A percentile compares a stretch with the other conserved stretches of the same genome.
Evolutionary conservation across 2,888 invertebrate genomes (phyloP).

Genomic region (Archips xylosteana): DNA sequence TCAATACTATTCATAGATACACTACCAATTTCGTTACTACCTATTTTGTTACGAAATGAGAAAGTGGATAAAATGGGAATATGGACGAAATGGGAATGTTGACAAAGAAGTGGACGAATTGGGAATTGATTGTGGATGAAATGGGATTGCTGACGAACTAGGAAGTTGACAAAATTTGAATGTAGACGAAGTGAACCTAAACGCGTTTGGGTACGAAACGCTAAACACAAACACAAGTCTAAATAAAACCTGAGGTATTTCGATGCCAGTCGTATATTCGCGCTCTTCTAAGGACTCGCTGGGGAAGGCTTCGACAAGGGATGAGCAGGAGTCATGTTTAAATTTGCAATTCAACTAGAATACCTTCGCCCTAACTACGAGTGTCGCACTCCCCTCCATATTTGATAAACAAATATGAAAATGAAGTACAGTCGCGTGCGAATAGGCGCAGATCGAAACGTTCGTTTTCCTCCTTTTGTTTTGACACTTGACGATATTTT

Average conservation of each 20-base stretch:
- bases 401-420: constrained; percentile 50
- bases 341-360: constrained; percentile 71
- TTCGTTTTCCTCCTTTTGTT: constrained; percentile 26
- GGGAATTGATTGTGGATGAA: too few relatives aligned
- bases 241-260: constrained; percentile 41
- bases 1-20: too few relatives aligned
- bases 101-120: too few relatives aligned
- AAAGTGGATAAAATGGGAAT: too few relatives aligned
- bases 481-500: constrained; percentile 30
- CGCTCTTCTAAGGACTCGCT: constrained; percentile 43
- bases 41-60: too few relatives aligned
- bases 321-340: constrained; percentile 61
- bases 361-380: constrained; percentile 56
- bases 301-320: constrained; percentile 41
- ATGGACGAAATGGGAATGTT: too few relatives aligned
- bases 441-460: constrained; percentile 8
- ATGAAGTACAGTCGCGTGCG: constrained; percentile 36
- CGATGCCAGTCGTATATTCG: constrained; percentile 32
- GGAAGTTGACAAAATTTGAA: too few relatives aligned
- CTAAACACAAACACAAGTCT: constrained; percentile 38
- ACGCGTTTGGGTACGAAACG: too few relatives aligned
- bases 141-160: too few relatives aligned
- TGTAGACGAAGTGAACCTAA: too few relatives aligned
- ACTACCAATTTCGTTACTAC: too few relatives aligned
- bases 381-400: constrained; percentile 52